These are phyloP conservation scores for Oryctes rhinoceros DNA, from an alignment of 1,140 invertebrate species.

Conservation along the genomic window DNA sequence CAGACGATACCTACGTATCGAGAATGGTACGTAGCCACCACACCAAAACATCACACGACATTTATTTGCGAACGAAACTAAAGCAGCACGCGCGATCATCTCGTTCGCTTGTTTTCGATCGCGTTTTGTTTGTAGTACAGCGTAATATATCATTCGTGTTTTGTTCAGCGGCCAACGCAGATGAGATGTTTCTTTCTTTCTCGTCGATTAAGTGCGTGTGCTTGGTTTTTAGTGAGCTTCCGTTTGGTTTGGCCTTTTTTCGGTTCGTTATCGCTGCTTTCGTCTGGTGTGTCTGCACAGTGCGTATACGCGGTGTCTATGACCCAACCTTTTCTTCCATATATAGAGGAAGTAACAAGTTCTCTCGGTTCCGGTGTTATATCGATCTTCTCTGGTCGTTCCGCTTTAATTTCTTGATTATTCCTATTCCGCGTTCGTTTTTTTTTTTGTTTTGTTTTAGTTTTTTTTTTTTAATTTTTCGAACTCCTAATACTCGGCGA, in stretches of 20 bases:
- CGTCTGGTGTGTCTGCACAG: neutral
- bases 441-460: too few relatives aligned
- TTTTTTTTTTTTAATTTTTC: too few relatives aligned
- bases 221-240: too few relatives aligned
- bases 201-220: neutral
- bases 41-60: constrained; percentile 7
- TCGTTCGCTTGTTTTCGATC: constrained; percentile 13
- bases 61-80: neutral
- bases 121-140: neutral
- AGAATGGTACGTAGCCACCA: constrained; percentile 14
- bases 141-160: constrained; percentile 15
- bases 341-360: constrained; percentile 8
- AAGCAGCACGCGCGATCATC: neutral
- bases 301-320: neutral
- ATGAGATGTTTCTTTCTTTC: constrained; percentile 5
- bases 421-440: too few relatives aligned
- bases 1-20: neutral
- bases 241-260: too few relatives aligned
- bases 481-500: too few relatives aligned
- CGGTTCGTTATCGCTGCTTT: neutral
- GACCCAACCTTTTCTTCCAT: constrained; percentile 13
- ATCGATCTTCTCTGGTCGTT: neutral
- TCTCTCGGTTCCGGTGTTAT: constrained; percentile 5
- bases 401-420: too few relatives aligned
- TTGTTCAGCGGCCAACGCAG: constrained; percentile 5